Conservation (phyloP, 2,113 vertebrate species). For the Vimba vimba region DNA sequence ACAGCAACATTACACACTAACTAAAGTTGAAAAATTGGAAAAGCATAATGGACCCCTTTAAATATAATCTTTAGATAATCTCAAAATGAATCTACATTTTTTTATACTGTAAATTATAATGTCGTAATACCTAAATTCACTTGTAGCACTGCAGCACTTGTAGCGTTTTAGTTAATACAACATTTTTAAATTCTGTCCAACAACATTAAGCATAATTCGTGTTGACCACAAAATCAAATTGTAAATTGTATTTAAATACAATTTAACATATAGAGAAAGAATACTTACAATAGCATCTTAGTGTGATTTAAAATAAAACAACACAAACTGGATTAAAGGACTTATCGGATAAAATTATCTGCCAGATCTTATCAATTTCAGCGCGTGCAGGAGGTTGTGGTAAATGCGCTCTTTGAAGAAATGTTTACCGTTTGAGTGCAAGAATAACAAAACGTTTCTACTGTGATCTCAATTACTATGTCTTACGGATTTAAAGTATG, state of each 20-base stretch:
- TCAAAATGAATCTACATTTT: neutral
- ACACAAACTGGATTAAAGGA: slow-evolving; percentile 7
- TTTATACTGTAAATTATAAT: neutral
- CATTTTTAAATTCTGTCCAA: neutral
- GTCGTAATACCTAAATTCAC: neutral
- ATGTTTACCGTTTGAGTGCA: neutral
- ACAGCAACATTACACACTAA: too few species aligned
- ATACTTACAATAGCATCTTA: neutral
- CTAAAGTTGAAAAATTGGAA: too few species aligned
- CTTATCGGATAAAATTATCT: neutral
- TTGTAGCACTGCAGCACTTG: too few species aligned
- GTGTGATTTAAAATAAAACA: slow-evolving; percentile 11
- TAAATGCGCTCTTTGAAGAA: slow-evolving; percentile 14
- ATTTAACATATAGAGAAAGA: neutral
- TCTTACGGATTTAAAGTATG: slow-evolving; percentile 22
- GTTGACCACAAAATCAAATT: neutral
- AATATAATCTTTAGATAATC: neutral
- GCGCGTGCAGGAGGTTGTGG: neutral
- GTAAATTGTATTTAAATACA: neutral
- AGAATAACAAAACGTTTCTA: slow-evolving; percentile 25
- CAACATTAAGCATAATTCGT: neutral
- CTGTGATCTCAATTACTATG: neutral
- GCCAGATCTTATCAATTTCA: slow-evolving; percentile 27
- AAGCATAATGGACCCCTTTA: neutral
- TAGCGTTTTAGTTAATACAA: too few species aligned